phyloP scores from a whole-genome alignment of 2,888 invertebrate species.

The Loripinus fragilis region DNA sequence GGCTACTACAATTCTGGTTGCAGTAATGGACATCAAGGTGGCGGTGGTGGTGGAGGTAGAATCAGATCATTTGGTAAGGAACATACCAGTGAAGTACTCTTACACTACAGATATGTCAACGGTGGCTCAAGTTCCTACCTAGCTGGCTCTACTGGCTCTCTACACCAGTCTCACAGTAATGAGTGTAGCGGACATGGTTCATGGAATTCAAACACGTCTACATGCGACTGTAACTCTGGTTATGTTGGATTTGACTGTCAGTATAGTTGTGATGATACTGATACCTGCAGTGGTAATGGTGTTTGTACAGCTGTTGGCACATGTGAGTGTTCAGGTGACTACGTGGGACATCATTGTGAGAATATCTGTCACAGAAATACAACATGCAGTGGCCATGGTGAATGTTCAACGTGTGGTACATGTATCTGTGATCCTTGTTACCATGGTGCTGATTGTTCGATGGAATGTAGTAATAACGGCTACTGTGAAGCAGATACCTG shows the following conservation, averaged over 20 bases:
- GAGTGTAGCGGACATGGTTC: constrained; percentile 65
- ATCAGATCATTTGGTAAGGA: constrained; percentile 60
- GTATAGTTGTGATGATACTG: constrained; percentile 55
- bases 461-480: constrained; percentile 66
- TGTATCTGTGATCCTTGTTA: constrained; percentile 74
- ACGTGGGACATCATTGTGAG: constrained; percentile 69
- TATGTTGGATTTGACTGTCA: constrained; percentile 72
- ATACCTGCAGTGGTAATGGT: constrained; percentile 65
- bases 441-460: constrained; percentile 67
- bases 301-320: constrained; percentile 61
- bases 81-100: constrained; percentile 63
- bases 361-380: constrained; percentile 59
- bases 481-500: constrained; percentile 65
- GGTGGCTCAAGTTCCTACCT: constrained; percentile 48
- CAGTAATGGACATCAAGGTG: constrained; percentile 58
- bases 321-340: constrained; percentile 66
- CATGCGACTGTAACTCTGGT: constrained; percentile 65
- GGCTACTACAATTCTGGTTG: constrained; percentile 32
- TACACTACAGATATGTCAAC: constrained; percentile 45
- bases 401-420: constrained; percentile 65
- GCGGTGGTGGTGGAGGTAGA: constrained; percentile 72
- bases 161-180: constrained; percentile 43
- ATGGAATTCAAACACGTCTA: constrained; percentile 35
- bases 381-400: constrained; percentile 69
- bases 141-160: constrained; percentile 49